Evolutionary conservation across 2,888 invertebrate genomes (phyloP).

Genomic region (Spilarctia lutea): DNA sequence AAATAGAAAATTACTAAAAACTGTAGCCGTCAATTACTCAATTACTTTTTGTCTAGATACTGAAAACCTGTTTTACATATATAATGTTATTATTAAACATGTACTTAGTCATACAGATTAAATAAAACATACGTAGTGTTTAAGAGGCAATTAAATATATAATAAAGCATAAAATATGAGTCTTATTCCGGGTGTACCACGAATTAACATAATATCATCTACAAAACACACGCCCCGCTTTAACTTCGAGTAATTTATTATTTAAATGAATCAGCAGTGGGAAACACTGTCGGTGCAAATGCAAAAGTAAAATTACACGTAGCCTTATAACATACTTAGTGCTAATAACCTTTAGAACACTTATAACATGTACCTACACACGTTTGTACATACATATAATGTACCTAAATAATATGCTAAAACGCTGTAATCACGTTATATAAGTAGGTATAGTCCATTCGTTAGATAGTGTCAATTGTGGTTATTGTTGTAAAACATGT

Average conservation of each 20-base stretch:
- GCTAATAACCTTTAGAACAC: slow-evolving; percentile 12
- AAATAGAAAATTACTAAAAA: neutral
- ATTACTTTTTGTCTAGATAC: neutral
- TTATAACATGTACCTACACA: neutral
- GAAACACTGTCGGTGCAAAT: slow-evolving; percentile 6
- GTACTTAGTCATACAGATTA: slow-evolving; percentile 10
- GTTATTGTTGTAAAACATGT: no score
- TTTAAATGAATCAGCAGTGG: slow-evolving; percentile 18
- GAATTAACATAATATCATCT: slow-evolving; percentile 24
- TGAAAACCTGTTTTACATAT: slow-evolving; percentile 8
- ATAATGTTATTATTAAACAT: slow-evolving; percentile 3
- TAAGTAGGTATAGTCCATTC: neutral
- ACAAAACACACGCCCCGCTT: slow-evolving; percentile 12
- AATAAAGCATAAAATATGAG: slow-evolving; percentile 18
- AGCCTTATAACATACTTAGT: slow-evolving; percentile 21
- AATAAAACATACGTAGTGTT: slow-evolving; percentile 21
- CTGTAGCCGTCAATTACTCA: neutral
- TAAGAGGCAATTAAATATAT: slow-evolving; percentile 22
- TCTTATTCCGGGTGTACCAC: slow-evolving; percentile 5
- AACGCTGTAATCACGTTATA: neutral
- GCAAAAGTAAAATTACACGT: slow-evolving; percentile 7
- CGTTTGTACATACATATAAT: neutral
- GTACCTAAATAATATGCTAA: slow-evolving; percentile 7
- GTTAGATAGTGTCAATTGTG: no score
- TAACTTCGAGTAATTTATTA: slow-evolving; percentile 17